Evolutionary conservation across 2,888 invertebrate genomes (phyloP).

Genomic region (Scaptodrosophila latifasciaeformis): DNA sequence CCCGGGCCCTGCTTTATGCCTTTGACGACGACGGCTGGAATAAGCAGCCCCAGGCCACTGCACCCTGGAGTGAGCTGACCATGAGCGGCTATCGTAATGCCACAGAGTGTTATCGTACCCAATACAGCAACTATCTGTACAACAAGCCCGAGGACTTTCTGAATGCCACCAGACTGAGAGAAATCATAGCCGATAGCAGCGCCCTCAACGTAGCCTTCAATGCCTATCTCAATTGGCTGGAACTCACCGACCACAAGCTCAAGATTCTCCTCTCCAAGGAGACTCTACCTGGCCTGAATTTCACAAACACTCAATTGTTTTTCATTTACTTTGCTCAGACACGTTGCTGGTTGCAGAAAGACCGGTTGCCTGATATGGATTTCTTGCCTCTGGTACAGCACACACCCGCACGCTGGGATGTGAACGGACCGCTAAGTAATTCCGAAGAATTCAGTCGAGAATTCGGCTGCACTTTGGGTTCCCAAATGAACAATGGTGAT

Average conservation of each 20-base stretch:
- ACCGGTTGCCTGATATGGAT: conserved; percentile 34
- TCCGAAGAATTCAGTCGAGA: conserved; percentile 67
- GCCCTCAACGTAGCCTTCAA: conserved; percentile 69
- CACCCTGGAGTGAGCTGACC: conserved; percentile 51
- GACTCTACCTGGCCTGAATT: conserved; percentile 65
- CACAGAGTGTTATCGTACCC: conserved; percentile 63
- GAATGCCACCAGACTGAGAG: conserved; percentile 54
- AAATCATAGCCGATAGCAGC: conserved; percentile 61
- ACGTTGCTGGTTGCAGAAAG: conserved; percentile 51
- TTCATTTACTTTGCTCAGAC: conserved; percentile 71
- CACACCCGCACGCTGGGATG: conserved; percentile 56
- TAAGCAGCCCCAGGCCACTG: conserved; percentile 44
- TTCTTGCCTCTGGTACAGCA: conserved; percentile 60
- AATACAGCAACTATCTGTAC: conserved; percentile 61
- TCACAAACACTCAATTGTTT: conserved; percentile 71
- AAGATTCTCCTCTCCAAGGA: conserved; percentile 43
- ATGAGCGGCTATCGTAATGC: conserved; percentile 44
- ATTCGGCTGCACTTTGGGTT: conserved; percentile 64
- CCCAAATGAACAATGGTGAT: conserved; percentile 70
- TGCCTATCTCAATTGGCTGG: conserved; percentile 68
- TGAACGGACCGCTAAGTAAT: conserved; percentile 65
- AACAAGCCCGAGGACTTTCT: conserved; percentile 56
- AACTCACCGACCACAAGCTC: conserved; percentile 33
- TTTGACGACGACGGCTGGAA: conserved; percentile 68
- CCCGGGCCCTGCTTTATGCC: conserved; percentile 51